Percentiles rank a stretch among this genome's conserved stretches.
phyloP scores from a whole-genome alignment of 2,888 invertebrate species.

The Drosophila leonis region DNA sequence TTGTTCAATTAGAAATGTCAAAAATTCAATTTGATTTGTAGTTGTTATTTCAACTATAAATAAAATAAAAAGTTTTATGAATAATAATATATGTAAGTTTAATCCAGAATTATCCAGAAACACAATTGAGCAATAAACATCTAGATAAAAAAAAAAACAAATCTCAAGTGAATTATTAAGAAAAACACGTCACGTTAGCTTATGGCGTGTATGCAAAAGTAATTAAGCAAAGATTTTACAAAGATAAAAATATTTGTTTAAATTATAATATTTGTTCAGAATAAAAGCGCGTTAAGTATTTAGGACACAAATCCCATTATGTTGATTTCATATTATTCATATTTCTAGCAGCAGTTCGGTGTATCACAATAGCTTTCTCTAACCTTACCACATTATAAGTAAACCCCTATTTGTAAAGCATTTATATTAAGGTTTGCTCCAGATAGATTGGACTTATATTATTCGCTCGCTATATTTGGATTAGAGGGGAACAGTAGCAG shows the following conservation, averaged over 20 bases:
- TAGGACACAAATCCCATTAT: not conserved
- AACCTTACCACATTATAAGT: not conserved
- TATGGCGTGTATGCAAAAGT: not conserved
- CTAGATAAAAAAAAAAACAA: not conserved
- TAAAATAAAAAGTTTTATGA: too few relatives aligned
- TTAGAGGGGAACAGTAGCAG: not conserved
- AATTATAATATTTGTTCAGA: not conserved
- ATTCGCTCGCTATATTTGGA: too few relatives aligned
- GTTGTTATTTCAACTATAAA: not conserved
- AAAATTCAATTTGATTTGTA: not conserved
- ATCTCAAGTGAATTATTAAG: not conserved
- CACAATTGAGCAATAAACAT: not conserved
- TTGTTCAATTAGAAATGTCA: too few relatives aligned
- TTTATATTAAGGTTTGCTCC: too few relatives aligned
- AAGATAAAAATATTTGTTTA: conserved; percentile 2
- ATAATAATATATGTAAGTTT: not conserved
- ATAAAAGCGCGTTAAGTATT: not conserved
- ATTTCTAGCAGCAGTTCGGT: not conserved
- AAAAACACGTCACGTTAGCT: not conserved
- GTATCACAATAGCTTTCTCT: too few relatives aligned
- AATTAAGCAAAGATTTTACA: conserved; percentile 1
- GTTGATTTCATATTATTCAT: not conserved
- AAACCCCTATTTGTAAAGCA: not conserved
- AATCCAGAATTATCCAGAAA: conserved; percentile 4
- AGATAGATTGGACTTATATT: too few relatives aligned